Percentiles rank a stretch among this genome's conserved stretches.
phyloP scores from a whole-genome alignment of 2,113 vertebrate genomes.

The Glaucomys volans region DNA sequence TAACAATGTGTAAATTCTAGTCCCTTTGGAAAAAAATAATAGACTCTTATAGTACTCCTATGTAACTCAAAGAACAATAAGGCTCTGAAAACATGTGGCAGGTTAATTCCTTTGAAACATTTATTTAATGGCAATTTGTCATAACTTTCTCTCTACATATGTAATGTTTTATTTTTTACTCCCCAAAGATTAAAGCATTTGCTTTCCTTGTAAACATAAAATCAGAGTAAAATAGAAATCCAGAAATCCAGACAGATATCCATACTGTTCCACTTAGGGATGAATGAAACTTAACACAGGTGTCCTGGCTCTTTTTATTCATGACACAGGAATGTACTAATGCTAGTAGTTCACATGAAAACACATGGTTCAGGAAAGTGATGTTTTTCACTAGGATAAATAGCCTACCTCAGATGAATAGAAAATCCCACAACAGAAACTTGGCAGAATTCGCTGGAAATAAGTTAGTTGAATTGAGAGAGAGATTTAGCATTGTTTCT shows the following conservation, averaged over 20 bases:
- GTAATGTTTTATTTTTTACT: conserved; percentile 31
- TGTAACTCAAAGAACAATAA: neutral
- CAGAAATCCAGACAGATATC: neutral
- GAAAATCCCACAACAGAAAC: conserved; percentile 49
- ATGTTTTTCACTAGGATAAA: conserved; percentile 59
- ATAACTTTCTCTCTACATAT: neutral
- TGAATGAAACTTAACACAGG: conserved; percentile 42
- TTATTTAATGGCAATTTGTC: neutral
- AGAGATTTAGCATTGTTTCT: conserved; percentile 47
- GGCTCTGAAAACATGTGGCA: neutral
- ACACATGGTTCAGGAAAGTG: neutral
- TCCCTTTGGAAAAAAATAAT: neutral
- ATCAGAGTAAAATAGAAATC: conserved; percentile 29
- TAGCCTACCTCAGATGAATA: neutral
- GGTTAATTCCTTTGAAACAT: neutral
- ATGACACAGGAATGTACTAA: neutral
- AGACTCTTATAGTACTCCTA: neutral
- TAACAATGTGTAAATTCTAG: neutral
- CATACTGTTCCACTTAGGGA: neutral
- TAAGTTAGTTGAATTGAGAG: conserved; percentile 9
- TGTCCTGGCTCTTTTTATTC: conserved; percentile 12
- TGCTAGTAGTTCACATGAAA: conserved; percentile 25
- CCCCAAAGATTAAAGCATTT: neutral
- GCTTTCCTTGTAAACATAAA: neutral
- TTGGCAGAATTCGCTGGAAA: conserved; percentile 51